Conservation (phyloP, 2,888 invertebrate genomes). For the Synergus itoensis region DNA sequence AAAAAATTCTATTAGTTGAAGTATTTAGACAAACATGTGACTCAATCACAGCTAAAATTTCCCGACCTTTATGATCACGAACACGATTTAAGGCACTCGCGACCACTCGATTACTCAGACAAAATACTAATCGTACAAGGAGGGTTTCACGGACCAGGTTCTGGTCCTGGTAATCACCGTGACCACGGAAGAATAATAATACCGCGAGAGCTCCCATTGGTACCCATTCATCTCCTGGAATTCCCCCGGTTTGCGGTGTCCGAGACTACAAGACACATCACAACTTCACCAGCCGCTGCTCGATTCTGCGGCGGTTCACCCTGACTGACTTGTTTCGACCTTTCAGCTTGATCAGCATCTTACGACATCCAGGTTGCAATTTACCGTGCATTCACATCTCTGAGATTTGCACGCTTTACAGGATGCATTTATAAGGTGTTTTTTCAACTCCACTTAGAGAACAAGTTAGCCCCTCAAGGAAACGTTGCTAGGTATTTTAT, state of each 20-base stretch:
- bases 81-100: not conserved
- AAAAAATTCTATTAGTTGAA: not conserved
- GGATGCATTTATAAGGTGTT: not conserved
- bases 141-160: not conserved
- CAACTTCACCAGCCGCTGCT: constrained; percentile 15
- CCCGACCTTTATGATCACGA: not conserved
- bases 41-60: not conserved
- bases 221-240: constrained; percentile 6
- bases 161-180: not conserved
- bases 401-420: not conserved
- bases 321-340: constrained; percentile 40
- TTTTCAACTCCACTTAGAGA: not conserved
- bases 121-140: not conserved
- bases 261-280: not conserved
- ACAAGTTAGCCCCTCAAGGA: not conserved
- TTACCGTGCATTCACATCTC: constrained; percentile 10
- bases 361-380: constrained; percentile 32
- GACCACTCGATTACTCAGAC: constrained; percentile 1
- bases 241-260: not conserved
- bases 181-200: constrained; percentile 24
- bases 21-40: not conserved
- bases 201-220: constrained; percentile 16
- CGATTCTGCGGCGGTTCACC: constrained; percentile 32
- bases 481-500: not conserved
- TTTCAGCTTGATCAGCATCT: constrained; percentile 29